Conservation (phyloP, 2,797 vertebrate genomes). For the Podarcis siculus region DNA sequence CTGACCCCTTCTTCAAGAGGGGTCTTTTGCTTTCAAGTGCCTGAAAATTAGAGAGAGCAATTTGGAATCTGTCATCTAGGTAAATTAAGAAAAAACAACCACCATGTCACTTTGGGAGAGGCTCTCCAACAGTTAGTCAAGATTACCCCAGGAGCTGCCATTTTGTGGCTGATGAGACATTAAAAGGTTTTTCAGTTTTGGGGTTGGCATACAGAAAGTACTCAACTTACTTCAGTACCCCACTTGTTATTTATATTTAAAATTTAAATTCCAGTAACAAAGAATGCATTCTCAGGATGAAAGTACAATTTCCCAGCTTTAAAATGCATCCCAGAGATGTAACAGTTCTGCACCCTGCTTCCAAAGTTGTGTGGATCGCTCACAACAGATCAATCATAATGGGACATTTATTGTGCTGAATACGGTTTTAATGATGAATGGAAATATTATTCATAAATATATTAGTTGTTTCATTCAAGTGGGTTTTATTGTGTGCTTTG, state of each 20-base stretch:
- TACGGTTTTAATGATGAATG: not conserved
- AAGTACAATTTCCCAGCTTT: not conserved
- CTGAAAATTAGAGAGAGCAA: conserved; percentile 74
- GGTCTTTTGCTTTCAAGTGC: conserved; percentile 73
- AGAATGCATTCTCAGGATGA: not conserved
- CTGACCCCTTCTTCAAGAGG: conserved; percentile 84
- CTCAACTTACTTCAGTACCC: not conserved
- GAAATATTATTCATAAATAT: not conserved
- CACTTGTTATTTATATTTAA: not conserved
- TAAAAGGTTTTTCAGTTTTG: not conserved
- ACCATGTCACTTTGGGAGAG: not conserved
- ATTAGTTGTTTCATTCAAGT: not conserved
- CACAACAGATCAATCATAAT: not conserved
- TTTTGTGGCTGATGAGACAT: not conserved
- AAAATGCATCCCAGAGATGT: not conserved
- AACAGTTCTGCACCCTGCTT: not conserved
- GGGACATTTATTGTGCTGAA: not conserved
- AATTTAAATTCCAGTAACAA: not conserved
- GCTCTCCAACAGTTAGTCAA: not conserved
- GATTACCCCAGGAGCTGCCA: not conserved
- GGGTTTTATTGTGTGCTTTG: not conserved
- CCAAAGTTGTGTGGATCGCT: not conserved
- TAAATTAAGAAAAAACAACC: not conserved
- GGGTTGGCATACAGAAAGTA: not conserved
- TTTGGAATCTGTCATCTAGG: conserved; percentile 16